phyloP scores from a whole-genome alignment of 92 coral and sea anemone species.

The Pocillopora grandis region DNA sequence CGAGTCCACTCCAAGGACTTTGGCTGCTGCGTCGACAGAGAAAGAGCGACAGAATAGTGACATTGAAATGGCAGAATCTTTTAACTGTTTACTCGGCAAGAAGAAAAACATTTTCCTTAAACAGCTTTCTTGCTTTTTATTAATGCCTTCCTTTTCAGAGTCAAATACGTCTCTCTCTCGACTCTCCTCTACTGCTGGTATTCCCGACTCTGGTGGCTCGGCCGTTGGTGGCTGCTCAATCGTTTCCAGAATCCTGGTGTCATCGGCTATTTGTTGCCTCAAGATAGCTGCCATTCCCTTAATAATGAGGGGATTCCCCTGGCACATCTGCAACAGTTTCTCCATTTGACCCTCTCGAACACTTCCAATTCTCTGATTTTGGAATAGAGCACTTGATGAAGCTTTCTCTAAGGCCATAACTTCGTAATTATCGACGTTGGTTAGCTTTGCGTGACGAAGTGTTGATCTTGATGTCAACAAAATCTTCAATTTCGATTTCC shows the following conservation, averaged over 20 bases:
- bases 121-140: slow-evolving; percentile 4
- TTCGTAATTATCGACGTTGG: slow-evolving; percentile 29
- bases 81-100: slow-evolving; percentile 32
- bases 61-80: slow-evolving; percentile 37
- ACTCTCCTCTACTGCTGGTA: not conserved
- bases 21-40: slow-evolving; percentile 26
- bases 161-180: slow-evolving; percentile 18
- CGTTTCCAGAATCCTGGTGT: slow-evolving; percentile 27
- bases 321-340: slow-evolving; percentile 32
- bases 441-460: slow-evolving; percentile 27
- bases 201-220: not conserved
- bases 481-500: slow-evolving; percentile 29
- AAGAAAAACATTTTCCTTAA: slow-evolving; percentile 28
- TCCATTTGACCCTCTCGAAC: not conserved
- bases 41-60: slow-evolving; percentile 54
- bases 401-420: slow-evolving; percentile 50
- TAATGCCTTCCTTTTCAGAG: slow-evolving; percentile 5
- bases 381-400: slow-evolving; percentile 30
- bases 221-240: slow-evolving; percentile 24
- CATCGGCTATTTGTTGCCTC: slow-evolving; percentile 47
- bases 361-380: not conserved
- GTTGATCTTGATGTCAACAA: slow-evolving; percentile 52
- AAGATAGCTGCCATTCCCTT: slow-evolving; percentile 47
- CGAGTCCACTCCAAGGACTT: slow-evolving; percentile 16
- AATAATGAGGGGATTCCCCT: slow-evolving; percentile 54